Conservation (phyloP, 2,113 vertebrate genomes). For the Sphyrna mokarran region DNA sequence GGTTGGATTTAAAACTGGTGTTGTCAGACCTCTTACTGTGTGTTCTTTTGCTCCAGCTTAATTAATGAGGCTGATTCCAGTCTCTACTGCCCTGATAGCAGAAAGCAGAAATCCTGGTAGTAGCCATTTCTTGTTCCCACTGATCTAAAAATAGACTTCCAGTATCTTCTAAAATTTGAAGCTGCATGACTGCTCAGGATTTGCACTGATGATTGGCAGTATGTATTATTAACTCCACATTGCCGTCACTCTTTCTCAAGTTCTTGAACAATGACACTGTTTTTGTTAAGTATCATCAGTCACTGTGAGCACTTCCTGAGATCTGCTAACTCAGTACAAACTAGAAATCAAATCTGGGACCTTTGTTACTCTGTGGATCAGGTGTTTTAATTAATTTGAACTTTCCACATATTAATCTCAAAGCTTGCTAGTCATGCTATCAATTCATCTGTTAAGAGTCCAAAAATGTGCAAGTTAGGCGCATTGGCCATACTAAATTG, state of each 20-base stretch:
- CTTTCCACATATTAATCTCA: neutral
- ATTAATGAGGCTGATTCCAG: neutral
- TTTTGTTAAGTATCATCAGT: neutral
- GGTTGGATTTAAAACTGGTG: too few species aligned
- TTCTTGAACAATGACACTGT: neutral
- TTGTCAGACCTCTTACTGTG: too few species aligned
- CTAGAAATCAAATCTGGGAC: neutral
- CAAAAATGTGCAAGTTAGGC: too few species aligned
- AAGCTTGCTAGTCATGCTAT: neutral
- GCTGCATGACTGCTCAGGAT: neutral
- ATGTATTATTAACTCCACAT: neutral
- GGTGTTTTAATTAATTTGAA: neutral
- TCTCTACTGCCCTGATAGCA: neutral
- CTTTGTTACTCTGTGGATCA: neutral
- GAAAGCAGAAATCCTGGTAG: neutral
- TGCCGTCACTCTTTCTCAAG: neutral
- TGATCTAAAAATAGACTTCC: too few species aligned
- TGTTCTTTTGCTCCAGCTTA: neutral
- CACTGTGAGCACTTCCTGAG: neutral
- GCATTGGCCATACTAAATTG: too few species aligned
- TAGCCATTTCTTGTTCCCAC: neutral
- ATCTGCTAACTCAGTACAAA: neutral
- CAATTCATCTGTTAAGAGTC: neutral
- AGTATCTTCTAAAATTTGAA: neutral
- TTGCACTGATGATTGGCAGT: neutral